Conservation (phyloP, 2,113 vertebrate species). For the Microtus ochrogaster region DNA sequence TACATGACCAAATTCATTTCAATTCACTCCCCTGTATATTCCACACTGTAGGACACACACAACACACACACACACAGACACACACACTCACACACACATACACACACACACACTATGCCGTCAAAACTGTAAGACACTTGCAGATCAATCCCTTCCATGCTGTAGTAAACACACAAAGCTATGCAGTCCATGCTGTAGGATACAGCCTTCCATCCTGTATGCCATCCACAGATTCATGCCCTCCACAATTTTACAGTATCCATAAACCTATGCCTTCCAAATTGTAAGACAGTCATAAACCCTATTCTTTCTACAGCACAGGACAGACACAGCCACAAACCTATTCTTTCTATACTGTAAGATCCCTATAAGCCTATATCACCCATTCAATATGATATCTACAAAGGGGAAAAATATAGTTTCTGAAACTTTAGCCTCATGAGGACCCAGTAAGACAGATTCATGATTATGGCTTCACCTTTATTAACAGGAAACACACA, state of each 20-base stretch:
- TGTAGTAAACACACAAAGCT: background rate
- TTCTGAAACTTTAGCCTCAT: background rate
- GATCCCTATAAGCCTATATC: background rate
- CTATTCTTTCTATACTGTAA: background rate
- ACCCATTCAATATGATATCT: background rate
- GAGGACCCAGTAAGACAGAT: background rate
- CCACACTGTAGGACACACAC: background rate
- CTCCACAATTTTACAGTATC: background rate
- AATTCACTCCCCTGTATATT: background rate
- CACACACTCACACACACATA: background rate
- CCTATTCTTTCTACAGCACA: background rate
- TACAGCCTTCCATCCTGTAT: too few relatives aligned
- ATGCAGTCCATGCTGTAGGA: background rate
- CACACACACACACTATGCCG: background rate
- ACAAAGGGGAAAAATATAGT: background rate
- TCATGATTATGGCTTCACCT: background rate
- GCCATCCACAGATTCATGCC: background rate
- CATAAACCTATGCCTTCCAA: background rate
- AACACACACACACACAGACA: background rate
- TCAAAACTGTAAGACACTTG: background rate
- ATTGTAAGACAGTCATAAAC: background rate
- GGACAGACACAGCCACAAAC: background rate
- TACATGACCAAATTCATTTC: background rate
- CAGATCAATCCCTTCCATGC: background rate
- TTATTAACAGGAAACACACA: background rate